Evolutionary conservation across 2,888 invertebrate species (phyloP), one percentile per base, ranked within the genome.

Genomic region (Andrena bucephala): DNA sequence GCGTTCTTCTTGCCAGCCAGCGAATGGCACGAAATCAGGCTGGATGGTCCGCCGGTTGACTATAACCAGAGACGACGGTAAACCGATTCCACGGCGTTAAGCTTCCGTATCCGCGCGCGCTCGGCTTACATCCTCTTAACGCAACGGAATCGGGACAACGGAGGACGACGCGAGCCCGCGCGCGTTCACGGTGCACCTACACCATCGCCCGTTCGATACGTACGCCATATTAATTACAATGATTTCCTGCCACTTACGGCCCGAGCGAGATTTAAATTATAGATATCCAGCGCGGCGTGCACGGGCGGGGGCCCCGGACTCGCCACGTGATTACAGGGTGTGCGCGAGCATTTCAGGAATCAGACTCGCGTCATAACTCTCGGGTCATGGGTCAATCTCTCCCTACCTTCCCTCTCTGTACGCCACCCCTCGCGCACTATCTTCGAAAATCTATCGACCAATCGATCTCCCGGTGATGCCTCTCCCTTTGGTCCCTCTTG

Each of bases 241-340:
- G 85, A 90, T 91, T 90, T 87, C 86, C 89, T 87, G 87, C 91
- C 91, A 90, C 88, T 91, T 91, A 90, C 84, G 86, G 79, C 68
- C 42, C 83, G 84, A 84, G 87, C 87, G 84, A 92, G 91, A 92
- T 92, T 91, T 88, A 91, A 92, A 92, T 92, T 92, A 92, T 92
- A 92, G 91, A 92, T 87, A 87, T 87, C 84, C 77, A 82, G 77
- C 57, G 67, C 62, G 77, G 73, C 71, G 81, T 77, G 79, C 71
- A 59, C 71, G 81, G 85, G 73, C 65, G 84, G 81, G 82, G 81
- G 74, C 70, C 70, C 20, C 60, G 68, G 77, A 68, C 83, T 72
- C 77, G 77, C 79, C 75, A 80, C 74, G 72, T 86, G 89, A 89
- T 89, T 89, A 89, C 89, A 89, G 88, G 89, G 88, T 87, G 83